A percentile compares a stretch with the other conserved stretches of the same genome.
Evolutionary conservation across 2,888 invertebrate genomes (phyloP).

Genomic region (Lampropteryx suffumata): DNA sequence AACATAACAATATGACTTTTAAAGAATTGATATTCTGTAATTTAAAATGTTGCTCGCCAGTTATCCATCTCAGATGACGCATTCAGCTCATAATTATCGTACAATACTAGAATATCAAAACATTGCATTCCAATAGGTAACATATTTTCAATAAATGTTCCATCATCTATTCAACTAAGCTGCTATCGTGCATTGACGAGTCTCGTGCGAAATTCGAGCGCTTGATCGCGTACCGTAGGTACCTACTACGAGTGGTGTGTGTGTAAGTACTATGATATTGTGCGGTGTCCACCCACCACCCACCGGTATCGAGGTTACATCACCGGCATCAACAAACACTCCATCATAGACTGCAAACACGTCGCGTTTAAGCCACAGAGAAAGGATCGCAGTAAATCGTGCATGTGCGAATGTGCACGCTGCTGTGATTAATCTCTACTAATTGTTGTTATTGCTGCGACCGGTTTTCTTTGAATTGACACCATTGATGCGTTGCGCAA

Average conservation of each 20-base stretch:
- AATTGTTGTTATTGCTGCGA: constrained; percentile 18
- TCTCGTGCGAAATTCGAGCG: constrained; percentile 7
- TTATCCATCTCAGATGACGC: background rate
- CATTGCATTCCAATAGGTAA: constrained; percentile 1
- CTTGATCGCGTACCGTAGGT: constrained; percentile 6
- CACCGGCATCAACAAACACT: constrained; percentile 17
- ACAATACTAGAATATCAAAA: background rate
- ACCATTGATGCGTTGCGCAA: constrained; percentile 21
- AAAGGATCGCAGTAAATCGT: constrained; percentile 23
- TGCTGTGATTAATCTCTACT: constrained; percentile 14
- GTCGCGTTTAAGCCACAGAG: constrained; percentile 12
- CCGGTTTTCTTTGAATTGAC: constrained; percentile 18
- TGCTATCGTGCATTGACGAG: constrained; percentile 3
- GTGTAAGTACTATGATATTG: constrained; percentile 1
- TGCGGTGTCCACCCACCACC: constrained; percentile 23
- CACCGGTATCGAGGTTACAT: constrained; percentile 24
- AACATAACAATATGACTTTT: too few species aligned
- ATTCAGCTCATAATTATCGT: too few species aligned
- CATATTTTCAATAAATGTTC: constrained; percentile 3
- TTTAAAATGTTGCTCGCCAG: background rate
- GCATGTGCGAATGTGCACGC: constrained; percentile 22
- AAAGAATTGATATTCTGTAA: too few species aligned
- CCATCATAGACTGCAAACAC: background rate
- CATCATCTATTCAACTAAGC: background rate
- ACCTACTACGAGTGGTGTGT: constrained; percentile 4